A percentile compares a stretch with the other conserved stretches of the same genome.
These are phyloP conservation scores for Dryocosmus kuriphilus DNA, from an alignment of 2,888 invertebrate species.

Conservation along the genomic window DNA sequence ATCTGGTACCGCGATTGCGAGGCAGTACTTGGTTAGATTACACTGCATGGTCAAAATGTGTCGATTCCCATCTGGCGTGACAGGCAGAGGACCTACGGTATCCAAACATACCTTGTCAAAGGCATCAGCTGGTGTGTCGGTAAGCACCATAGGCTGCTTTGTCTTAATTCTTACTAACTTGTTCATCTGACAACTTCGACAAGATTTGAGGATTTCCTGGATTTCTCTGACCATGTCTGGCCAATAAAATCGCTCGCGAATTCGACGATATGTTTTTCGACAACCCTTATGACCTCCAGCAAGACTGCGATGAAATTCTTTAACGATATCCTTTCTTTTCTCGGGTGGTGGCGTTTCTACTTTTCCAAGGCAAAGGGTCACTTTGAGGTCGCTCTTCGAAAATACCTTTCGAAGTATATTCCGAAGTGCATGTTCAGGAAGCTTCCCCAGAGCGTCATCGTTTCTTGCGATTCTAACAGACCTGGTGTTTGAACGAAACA, in stretches of 20 bases:
- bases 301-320: not conserved
- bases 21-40: not conserved
- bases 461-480: not conserved
- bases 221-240: not conserved
- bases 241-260: not conserved
- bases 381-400: no score
- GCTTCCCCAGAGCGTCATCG: not conserved
- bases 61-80: not conserved
- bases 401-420: not conserved
- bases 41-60: not conserved
- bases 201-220: not conserved
- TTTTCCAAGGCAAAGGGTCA: not conserved
- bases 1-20: no score
- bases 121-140: not conserved
- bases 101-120: conserved; percentile 5
- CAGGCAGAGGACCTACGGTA: not conserved
- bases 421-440: conserved; percentile 13
- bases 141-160: not conserved
- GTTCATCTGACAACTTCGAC: not conserved
- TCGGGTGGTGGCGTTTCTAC: not conserved
- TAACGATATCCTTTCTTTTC: not conserved
- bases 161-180: not conserved
- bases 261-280: not conserved
- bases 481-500: not conserved
- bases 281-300: not conserved